These are phyloP conservation scores for Artibeus jamaicensis DNA, from an alignment of 2,797 vertebrate genomes.

Conservation along the genomic window DNA sequence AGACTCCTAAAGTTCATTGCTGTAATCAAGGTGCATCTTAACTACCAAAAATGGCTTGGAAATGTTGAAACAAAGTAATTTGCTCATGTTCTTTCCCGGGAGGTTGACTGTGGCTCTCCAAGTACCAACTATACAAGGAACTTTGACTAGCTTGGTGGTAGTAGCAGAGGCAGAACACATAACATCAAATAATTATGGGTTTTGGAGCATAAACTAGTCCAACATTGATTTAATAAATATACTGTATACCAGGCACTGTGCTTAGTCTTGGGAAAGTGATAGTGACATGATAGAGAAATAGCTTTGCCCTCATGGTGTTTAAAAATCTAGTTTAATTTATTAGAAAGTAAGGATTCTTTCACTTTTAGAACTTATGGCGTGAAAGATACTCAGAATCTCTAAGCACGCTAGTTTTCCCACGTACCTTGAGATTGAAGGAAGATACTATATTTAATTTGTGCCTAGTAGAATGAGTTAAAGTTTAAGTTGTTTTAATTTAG, in stretches of 20 bases:
- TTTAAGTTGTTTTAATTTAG: slow-evolving; percentile 12
- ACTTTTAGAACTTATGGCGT: neutral
- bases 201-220: neutral
- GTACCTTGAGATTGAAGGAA: neutral
- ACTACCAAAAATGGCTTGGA: slow-evolving; percentile 30
- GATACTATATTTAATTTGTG: neutral
- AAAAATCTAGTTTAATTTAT: neutral
- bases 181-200: neutral
- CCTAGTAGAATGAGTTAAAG: neutral
- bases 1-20: neutral
- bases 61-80: neutral
- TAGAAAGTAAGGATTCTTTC: neutral
- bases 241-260: neutral
- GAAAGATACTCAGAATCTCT: neutral
- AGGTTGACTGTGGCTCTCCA: neutral
- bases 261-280: neutral
- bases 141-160: neutral
- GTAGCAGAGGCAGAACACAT: neutral
- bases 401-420: neutral
- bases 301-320: neutral
- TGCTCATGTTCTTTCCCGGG: neutral
- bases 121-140: neutral
- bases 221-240: neutral
- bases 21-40: slow-evolving; percentile 23
- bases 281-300: neutral